Conservation (phyloP, 1,140 invertebrate species). For the Drosophila azteca region DNA sequence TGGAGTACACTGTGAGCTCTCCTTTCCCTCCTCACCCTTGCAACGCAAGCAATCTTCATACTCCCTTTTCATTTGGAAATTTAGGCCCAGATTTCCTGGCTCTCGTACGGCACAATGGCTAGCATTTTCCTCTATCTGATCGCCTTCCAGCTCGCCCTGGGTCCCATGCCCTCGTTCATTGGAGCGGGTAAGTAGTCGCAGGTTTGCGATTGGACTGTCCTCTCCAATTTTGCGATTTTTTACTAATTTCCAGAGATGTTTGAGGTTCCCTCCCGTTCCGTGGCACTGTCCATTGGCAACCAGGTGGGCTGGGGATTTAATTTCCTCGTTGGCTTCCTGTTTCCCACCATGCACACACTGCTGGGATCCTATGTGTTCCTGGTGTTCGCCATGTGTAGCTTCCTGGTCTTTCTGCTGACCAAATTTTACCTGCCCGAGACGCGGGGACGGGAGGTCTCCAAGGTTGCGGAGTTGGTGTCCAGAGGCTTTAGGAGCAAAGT, state of each 20-base stretch:
- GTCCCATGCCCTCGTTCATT: slow-evolving; percentile 94
- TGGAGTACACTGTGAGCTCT: slow-evolving; percentile 84
- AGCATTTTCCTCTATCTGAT: slow-evolving; percentile 89
- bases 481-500: slow-evolving; percentile 75
- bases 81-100: slow-evolving; percentile 85
- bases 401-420: slow-evolving; percentile 86
- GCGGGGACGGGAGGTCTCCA: slow-evolving; percentile 85
- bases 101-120: slow-evolving; percentile 86
- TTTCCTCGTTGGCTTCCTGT: slow-evolving; percentile 93
- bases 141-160: slow-evolving; percentile 91
- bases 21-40: background rate
- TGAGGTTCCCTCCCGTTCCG: slow-evolving; percentile 91
- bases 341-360: slow-evolving; percentile 86
- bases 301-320: slow-evolving; percentile 89
- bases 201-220: background rate
- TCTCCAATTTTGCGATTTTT: background rate
- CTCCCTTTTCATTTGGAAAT: background rate
- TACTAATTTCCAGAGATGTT: slow-evolving; percentile 88
- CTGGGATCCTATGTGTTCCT: slow-evolving; percentile 89
- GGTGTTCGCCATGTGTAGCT: slow-evolving; percentile 86
- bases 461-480: slow-evolving; percentile 85
- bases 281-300: slow-evolving; percentile 92
- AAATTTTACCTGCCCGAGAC: slow-evolving; percentile 89
- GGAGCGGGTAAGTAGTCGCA: slow-evolving; percentile 46
- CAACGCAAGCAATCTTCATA: background rate